Conservation (phyloP, 2,888 invertebrate genomes). For the Calameuta pallipes region DNA sequence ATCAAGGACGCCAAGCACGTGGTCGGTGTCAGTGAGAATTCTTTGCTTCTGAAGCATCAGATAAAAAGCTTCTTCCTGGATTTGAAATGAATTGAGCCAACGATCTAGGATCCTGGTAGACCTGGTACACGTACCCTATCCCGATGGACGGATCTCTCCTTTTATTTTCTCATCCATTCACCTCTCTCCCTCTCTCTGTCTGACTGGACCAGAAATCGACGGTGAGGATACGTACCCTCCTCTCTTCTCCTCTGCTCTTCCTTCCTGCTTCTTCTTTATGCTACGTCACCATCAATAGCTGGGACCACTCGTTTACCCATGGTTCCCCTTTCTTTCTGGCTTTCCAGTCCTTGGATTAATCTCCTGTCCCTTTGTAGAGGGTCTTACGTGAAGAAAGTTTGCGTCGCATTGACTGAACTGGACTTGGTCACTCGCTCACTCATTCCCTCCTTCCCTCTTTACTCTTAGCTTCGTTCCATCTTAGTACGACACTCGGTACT, state of each 20-base stretch:
- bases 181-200: background rate
- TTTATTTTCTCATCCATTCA: background rate
- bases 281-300: conserved; percentile 14
- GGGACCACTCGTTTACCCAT: conserved; percentile 30
- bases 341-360: conserved; percentile 40
- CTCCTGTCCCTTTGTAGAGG: conserved; percentile 29
- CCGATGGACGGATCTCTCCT: background rate
- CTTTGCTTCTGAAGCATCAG: background rate
- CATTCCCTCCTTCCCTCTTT: conserved; percentile 15
- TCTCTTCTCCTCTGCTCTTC: background rate
- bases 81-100: conserved; percentile 15
- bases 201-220: background rate
- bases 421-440: background rate
- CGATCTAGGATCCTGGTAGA: background rate
- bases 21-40: conserved; percentile 11
- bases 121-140: background rate
- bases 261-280: background rate
- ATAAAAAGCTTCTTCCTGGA: conserved; percentile 13
- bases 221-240: background rate
- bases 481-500: conserved; percentile 33
- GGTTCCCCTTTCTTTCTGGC: conserved; percentile 26
- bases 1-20: conserved; percentile 12
- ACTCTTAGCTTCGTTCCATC: conserved; percentile 33
- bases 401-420: background rate
- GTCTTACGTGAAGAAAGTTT: conserved; percentile 4